Evolutionary conservation across 2,888 invertebrate species (phyloP).

Genomic region (Sarcophaga subvicina): DNA sequence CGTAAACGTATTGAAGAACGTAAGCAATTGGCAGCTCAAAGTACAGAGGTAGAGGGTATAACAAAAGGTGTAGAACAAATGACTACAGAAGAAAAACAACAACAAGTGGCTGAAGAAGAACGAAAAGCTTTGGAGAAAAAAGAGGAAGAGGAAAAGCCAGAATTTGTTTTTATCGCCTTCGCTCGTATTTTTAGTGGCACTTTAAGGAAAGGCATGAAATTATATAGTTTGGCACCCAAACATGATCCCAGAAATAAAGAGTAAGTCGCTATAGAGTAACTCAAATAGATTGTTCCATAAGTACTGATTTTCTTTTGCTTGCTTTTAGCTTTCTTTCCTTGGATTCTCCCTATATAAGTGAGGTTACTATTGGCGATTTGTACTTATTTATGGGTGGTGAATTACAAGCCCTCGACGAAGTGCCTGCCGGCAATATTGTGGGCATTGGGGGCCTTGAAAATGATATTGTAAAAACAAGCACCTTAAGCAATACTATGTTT

Average conservation of each 20-base stretch:
- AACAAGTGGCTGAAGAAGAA: conserved; percentile 3
- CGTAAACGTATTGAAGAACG: conserved; percentile 86
- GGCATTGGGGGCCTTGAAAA: conserved; percentile 94
- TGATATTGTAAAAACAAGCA: conserved; percentile 93
- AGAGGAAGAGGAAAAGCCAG: conserved; percentile 75
- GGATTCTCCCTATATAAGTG: conserved; percentile 79
- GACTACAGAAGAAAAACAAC: conserved; percentile 58
- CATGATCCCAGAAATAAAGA: conserved; percentile 88
- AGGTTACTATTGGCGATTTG: conserved; percentile 86
- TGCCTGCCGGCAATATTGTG: conserved; percentile 95
- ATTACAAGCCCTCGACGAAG: conserved; percentile 89
- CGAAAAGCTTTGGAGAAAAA: conserved; percentile 57
- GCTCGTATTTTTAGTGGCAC: conserved; percentile 96
- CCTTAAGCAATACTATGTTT: conserved; percentile 90
- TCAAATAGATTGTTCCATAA: not conserved
- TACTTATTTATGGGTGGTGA: conserved; percentile 97
- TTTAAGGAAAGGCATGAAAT: conserved; percentile 87
- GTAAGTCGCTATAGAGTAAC: conserved; percentile 59
- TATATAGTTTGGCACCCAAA: conserved; percentile 94
- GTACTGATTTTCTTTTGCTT: not conserved
- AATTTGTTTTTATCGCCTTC: conserved; percentile 92
- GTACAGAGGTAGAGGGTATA: conserved; percentile 71
- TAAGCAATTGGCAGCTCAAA: conserved; percentile 73
- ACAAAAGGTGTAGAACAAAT: conserved; percentile 75
- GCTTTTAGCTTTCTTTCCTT: conserved; percentile 53